Conservation (phyloP, 2,113 vertebrate species). For the Puffinus mauretanicus region DNA sequence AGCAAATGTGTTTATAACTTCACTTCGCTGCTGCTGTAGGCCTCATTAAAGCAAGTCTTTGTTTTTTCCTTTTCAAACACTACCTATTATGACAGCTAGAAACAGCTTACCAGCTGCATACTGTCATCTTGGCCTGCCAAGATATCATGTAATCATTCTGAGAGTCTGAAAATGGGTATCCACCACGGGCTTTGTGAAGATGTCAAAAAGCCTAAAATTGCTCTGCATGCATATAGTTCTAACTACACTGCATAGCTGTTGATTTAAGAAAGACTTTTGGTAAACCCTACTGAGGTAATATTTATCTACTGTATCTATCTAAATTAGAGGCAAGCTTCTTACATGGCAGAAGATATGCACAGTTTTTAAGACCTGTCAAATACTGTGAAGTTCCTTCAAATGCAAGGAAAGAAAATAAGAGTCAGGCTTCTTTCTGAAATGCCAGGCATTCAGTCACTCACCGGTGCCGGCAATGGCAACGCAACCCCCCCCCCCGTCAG, state of each 20-base stretch:
- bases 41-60: slow-evolving; percentile 53
- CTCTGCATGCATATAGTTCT: slow-evolving; percentile 26
- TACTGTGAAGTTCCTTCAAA: slow-evolving; percentile 37
- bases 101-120: slow-evolving; percentile 57
- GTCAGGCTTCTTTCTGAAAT: slow-evolving; percentile 33
- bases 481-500: not conserved
- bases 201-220: slow-evolving; percentile 26
- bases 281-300: slow-evolving; percentile 22
- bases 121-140: slow-evolving; percentile 60
- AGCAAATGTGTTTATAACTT: slow-evolving; percentile 38
- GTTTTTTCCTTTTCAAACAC: slow-evolving; percentile 58
- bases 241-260: not conserved
- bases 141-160: slow-evolving; percentile 61
- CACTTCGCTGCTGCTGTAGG: slow-evolving; percentile 31
- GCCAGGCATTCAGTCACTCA: slow-evolving; percentile 2
- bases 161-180: slow-evolving; percentile 37
- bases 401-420: not conserved
- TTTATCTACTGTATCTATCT: slow-evolving; percentile 36
- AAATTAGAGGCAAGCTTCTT: slow-evolving; percentile 53
- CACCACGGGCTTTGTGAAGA: slow-evolving; percentile 19
- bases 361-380: slow-evolving; percentile 49
- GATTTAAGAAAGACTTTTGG: slow-evolving; percentile 50
- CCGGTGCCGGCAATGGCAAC: not conserved
- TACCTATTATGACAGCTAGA: slow-evolving; percentile 68
- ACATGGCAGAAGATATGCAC: slow-evolving; percentile 45